phyloP scores from a whole-genome alignment of 1,140 invertebrate genomes.

The Drosophila yakuba region DNA sequence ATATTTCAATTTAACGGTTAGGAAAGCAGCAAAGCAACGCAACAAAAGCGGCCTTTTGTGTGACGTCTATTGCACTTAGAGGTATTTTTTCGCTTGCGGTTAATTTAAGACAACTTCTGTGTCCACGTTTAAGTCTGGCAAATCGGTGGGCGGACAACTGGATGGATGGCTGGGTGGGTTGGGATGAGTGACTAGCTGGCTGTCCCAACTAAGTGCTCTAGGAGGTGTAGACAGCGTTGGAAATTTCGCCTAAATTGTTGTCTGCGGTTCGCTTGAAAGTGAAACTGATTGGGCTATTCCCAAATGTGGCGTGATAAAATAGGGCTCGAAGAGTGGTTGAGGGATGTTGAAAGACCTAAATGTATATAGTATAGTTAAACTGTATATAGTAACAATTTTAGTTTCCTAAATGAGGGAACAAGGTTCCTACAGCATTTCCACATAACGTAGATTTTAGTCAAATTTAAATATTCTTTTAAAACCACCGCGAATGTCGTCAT shows the following conservation, averaged over 20 bases:
- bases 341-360: not conserved
- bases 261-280: constrained; percentile 59
- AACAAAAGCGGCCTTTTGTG: constrained; percentile 58
- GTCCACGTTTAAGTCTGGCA: constrained; percentile 34
- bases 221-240: constrained; percentile 29
- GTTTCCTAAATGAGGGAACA: not conserved
- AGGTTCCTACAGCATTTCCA: not conserved
- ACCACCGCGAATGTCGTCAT: not conserved
- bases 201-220: constrained; percentile 43
- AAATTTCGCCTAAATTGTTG: constrained; percentile 36
- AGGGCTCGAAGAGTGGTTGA: not conserved
- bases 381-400: too few species aligned
- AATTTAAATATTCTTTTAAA: not conserved
- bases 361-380: too few species aligned
- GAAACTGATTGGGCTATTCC: constrained; percentile 46
- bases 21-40: constrained; percentile 52
- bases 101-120: constrained; percentile 79
- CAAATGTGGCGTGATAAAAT: constrained; percentile 31
- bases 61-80: constrained; percentile 74
- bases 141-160: constrained; percentile 56
- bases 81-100: constrained; percentile 51
- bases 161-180: constrained; percentile 9
- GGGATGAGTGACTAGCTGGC: constrained; percentile 33
- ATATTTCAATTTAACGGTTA: constrained; percentile 79
- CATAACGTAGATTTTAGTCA: too few species aligned